These are phyloP conservation scores for Haliclona indistincta DNA, from an alignment of 37 sponge, comb jelly and placozoan species.

Conservation along the genomic window DNA sequence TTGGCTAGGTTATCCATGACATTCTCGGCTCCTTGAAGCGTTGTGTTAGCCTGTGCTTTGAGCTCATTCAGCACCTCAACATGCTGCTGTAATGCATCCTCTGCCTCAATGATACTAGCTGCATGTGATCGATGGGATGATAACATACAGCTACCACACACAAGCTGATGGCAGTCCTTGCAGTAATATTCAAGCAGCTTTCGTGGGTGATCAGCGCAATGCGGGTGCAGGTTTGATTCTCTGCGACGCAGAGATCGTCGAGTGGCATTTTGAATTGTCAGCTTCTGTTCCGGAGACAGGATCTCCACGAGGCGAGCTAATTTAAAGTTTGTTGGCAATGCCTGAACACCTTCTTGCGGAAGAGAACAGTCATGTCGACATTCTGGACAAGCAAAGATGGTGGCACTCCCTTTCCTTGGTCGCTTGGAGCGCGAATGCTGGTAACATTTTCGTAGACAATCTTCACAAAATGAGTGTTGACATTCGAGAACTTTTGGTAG, in stretches of 20 bases:
- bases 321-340: conserved; percentile 29
- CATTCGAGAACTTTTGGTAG: conserved; percentile 26
- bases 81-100: conserved; percentile 7
- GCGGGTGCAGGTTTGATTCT: not conserved
- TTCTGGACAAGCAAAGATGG: conserved; percentile 23
- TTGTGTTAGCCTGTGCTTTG: not conserved
- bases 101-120: conserved; percentile 3
- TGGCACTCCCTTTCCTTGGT: too few relatives aligned
- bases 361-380: conserved; percentile 15
- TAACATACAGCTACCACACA: conserved; percentile 42
- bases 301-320: conserved; percentile 37
- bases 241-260: not conserved
- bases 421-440: too few relatives aligned
- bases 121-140: conserved; percentile 22
- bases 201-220: conserved; percentile 6
- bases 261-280: not conserved
- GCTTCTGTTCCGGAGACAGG: conserved; percentile 9
- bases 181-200: conserved; percentile 51
- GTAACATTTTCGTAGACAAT: conserved; percentile 1
- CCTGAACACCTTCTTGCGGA: conserved; percentile 18
- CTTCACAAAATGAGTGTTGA: conserved; percentile 39
- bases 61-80: not conserved
- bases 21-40: not conserved
- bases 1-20: not conserved
- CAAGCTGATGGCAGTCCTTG: conserved; percentile 5